Evolutionary conservation across 35 echinoderm and acorn worm species (phyloP), one percentile per base, ranked within the genome.

Genomic region (Hemicentrotus pulcherrimus): DNA sequence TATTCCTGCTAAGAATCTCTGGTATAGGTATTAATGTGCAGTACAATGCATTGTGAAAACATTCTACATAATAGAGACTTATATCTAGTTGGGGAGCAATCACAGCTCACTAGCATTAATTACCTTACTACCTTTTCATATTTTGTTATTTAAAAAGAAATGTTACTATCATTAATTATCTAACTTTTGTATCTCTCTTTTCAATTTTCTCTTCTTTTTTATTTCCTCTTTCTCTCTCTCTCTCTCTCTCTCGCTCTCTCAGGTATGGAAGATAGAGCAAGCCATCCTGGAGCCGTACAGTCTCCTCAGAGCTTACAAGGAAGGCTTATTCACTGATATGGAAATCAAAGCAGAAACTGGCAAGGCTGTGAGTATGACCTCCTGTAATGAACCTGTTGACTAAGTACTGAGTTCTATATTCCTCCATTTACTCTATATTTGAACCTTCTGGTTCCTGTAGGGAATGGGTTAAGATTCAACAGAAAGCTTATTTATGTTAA

Each of bases 271-370:
- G n/a, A 95, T 96, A 52, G 97, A 95, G 85, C 85, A 94, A 58
- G 95, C 95, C 19, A 95, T 96, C 24, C 94, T 96, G 59, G 97
- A 96, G 46, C 97, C 97, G 46, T 97, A 94, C 55, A 95, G 96
- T 55, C 86, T 98, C 22, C 94, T 95, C 6, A 86, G 89, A 30
- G 97, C 96, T 14, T 59, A 96, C 32, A 52, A 96, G 46, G 95
- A 97, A 33, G 96, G 97, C 41, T 97, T 95, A 89, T 97, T 98
- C 61, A 94, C 96, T 46, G 97, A 98, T 52, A 86, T 97, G 18
- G 94, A 94, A 31, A 98, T 98, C 95, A 95, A 95, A 58, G 96
- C 97, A 11, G 96, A 90, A 9, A 98, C 94, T 95, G 96, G 96
- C 50, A 97, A 94, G 78, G 86, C 96, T 92, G 97, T 98, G 91